A percentile compares a stretch with the other conserved stretches of the same genome.
Evolutionary conservation across 2,888 invertebrate genomes (phyloP).

Genomic region (Sminthurinus aureus): DNA sequence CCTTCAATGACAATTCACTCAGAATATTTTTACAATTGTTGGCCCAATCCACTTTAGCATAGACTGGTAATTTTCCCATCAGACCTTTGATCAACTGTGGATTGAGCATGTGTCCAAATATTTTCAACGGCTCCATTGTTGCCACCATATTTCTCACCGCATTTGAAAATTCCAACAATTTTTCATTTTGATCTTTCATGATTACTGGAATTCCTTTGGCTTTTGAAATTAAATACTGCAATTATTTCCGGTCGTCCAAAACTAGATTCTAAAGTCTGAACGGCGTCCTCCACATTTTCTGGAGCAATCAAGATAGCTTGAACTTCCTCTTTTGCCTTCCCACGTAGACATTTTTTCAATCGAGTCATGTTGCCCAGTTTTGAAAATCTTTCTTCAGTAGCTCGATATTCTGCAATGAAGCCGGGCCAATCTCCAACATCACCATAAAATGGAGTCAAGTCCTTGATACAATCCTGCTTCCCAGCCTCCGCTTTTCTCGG

Average conservation of each 20-base stretch:
- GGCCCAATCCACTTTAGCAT: conserved; percentile 37
- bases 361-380: conserved; percentile 37
- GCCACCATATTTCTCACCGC: conserved; percentile 17
- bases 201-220: conserved; percentile 21
- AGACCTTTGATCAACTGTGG: conserved; percentile 42
- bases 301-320: neutral
- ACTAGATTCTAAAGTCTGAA: conserved; percentile 27
- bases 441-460: neutral
- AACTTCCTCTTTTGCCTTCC: conserved; percentile 39
- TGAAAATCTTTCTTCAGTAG: conserved; percentile 35
- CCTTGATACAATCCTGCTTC: neutral
- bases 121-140: conserved; percentile 24
- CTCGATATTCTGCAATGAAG: conserved; percentile 29
- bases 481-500: neutral
- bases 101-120: conserved; percentile 34
- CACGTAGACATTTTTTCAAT: conserved; percentile 36
- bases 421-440: conserved; percentile 43
- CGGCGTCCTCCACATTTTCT: conserved; percentile 31
- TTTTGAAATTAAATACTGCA: conserved; percentile 23
- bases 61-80: conserved; percentile 35
- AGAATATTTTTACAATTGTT: neutral
- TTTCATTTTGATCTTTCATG: neutral
- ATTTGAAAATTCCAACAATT: neutral
- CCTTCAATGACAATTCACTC: neutral
- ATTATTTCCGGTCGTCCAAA: conserved; percentile 41